Conservation (phyloP, 2,888 invertebrate species). For the Hypselothyrea guttata region DNA sequence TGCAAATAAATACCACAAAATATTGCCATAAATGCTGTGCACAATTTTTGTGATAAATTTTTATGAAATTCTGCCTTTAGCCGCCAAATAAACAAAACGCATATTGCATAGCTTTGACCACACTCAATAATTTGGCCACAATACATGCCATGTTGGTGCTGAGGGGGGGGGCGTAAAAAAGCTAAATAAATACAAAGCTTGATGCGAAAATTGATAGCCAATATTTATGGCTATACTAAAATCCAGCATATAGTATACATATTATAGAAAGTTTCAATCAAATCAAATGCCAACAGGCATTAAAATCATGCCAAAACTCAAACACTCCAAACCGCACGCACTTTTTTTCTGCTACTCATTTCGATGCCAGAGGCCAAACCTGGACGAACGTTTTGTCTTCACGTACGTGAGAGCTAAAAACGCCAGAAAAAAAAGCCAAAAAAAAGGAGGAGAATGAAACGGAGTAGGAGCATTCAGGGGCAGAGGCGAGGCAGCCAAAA, state of each 20-base stretch:
- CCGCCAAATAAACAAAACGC: slow-evolving; percentile 44
- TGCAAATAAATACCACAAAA: slow-evolving; percentile 51
- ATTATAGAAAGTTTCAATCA: background rate
- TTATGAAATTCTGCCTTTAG: slow-evolving; percentile 22
- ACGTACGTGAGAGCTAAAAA: too few species aligned
- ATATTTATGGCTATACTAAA: slow-evolving; percentile 7
- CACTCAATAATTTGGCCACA: background rate
- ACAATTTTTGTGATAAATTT: slow-evolving; percentile 53
- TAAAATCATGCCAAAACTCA: slow-evolving; percentile 1
- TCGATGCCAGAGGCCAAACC: too few species aligned
- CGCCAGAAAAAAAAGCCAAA: background rate
- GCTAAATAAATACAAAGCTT: too few species aligned
- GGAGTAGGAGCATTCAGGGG: slow-evolving; percentile 7
- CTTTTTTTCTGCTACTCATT: too few species aligned
- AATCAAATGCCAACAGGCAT: background rate
- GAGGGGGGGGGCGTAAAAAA: too few species aligned
- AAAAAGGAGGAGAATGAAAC: background rate
- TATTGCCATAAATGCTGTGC: slow-evolving; percentile 54
- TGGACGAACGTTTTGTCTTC: too few species aligned
- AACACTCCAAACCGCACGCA: slow-evolving; percentile 1
- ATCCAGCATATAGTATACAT: background rate
- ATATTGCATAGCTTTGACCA: slow-evolving; percentile 24
- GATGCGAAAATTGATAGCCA: background rate
- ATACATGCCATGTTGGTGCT: too few species aligned
- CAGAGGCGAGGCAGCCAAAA: slow-evolving; percentile 51